Base-by-base conservation (phyloP, 2,888 invertebrate species). In the Endomychus coccineus region DNA sequence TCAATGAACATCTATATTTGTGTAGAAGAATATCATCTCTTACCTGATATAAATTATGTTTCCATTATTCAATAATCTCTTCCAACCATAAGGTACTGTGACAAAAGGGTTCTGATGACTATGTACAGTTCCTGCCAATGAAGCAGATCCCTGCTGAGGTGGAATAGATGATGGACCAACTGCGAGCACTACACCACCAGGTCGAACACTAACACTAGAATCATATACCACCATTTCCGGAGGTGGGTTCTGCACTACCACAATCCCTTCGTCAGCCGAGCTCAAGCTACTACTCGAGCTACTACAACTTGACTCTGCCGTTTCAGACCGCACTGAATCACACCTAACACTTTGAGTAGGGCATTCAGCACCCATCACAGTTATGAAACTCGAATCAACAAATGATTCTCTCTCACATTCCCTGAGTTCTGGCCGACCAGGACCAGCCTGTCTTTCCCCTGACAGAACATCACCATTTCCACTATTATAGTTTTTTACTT, bases 41-140 rank as follows among this genome's bases (percentile, higher is more conserved):
- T 62, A 84, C 85, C 84, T 85, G 66, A 83, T 76, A 68, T 86
- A 86, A 58, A 82, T 74, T 64, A 85, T 73, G 64, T 75, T 74
- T 52, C 80, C 80, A 64, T 80, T 78, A 59, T 75, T 76, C 52
- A 76, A 69, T 50, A 80, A 70, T 59, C 87, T 73, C 64, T 80
- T 82, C 86, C 86, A 87, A 46, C 85, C 84, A 54, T 75, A 77
- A 49, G 86, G 84, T 56, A 83, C 78, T 52, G 74, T 15, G 12
- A 34, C 34, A 10, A 39, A 46, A 21, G 48, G 44, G 30, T 44
- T 47, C 38, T 52, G 53, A 16, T 44, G 39, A 10, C 34, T 27
- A 38, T 35, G 23, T 23, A 50, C 59, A 58, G 31, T 60, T 59
- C 46, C 45, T 31, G 43, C 34, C 24, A 44, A 22, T 9, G 45